phyloP scores from a whole-genome alignment of 2,797 vertebrate species.

The Euthynnus affinis region DNA sequence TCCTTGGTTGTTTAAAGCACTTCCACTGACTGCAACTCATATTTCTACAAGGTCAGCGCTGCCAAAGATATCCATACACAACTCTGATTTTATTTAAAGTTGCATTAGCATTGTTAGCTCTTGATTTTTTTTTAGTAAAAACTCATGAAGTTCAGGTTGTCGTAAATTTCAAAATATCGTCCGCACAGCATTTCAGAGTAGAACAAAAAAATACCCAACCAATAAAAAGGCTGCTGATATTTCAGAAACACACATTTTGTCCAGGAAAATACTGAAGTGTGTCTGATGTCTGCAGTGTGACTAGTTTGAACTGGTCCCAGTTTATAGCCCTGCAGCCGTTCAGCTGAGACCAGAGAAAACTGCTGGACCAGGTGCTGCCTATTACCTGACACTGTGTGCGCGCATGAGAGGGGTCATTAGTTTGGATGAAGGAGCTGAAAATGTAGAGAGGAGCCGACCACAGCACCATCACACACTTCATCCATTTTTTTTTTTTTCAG shows the following conservation, averaged over 20 bases:
- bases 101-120: neutral
- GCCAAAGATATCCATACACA: neutral
- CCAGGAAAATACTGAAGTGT: neutral
- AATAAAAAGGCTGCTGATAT: neutral
- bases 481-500: conserved; percentile 1
- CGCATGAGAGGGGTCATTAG: conserved; percentile 3
- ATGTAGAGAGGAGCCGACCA: neutral
- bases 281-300: conserved; percentile 1
- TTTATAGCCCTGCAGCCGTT: conserved; percentile 6
- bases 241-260: neutral
- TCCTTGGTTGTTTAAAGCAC: neutral
- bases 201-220: neutral
- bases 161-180: neutral
- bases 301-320: conserved; percentile 25
- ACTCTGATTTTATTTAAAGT: neutral
- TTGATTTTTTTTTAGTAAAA: no score
- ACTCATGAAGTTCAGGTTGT: neutral
- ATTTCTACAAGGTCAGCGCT: neutral
- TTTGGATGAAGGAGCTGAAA: conserved; percentile 1
- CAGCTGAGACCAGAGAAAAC: conserved; percentile 27
- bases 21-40: neutral
- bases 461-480: conserved; percentile 16
- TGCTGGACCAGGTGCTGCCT: conserved; percentile 25
- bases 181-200: neutral
- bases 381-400: conserved; percentile 27